Evolutionary conservation across 2,888 invertebrate genomes (phyloP).

Genomic region (Tolmerus cingulatus): DNA sequence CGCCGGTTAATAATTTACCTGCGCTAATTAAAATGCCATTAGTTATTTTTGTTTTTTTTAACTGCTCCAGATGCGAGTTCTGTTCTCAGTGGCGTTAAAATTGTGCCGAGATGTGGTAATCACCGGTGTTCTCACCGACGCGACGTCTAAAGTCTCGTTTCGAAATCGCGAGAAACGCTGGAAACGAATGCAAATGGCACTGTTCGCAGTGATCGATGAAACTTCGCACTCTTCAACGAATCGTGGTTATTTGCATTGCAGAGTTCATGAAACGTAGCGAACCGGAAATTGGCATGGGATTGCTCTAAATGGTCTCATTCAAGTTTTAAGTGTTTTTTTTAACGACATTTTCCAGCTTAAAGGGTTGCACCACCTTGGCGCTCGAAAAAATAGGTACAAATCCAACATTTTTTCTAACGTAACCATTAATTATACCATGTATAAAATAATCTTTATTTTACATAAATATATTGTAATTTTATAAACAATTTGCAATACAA

Average conservation of each 20-base stretch:
- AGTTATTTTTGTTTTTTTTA: not conserved
- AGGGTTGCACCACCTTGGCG: too few species aligned
- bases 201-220: not conserved
- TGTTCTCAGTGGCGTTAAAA: slow-evolving; percentile 19
- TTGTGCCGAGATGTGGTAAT: slow-evolving; percentile 10
- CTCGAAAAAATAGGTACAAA: too few species aligned
- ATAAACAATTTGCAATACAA: too few species aligned
- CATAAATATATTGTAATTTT: too few species aligned
- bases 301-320: not conserved
- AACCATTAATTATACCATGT: too few species aligned
- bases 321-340: not conserved
- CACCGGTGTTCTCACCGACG: not conserved
- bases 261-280: not conserved
- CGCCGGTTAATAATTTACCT: not conserved
- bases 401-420: too few species aligned
- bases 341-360: not conserved
- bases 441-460: too few species aligned
- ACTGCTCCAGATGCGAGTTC: not conserved
- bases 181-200: not conserved
- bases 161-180: not conserved
- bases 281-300: not conserved
- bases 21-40: slow-evolving; percentile 9
- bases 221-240: not conserved
- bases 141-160: not conserved
- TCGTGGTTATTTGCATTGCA: not conserved